Evolutionary conservation across 1,140 invertebrate species (phyloP).

Genomic region (Delia radicum): DNA sequence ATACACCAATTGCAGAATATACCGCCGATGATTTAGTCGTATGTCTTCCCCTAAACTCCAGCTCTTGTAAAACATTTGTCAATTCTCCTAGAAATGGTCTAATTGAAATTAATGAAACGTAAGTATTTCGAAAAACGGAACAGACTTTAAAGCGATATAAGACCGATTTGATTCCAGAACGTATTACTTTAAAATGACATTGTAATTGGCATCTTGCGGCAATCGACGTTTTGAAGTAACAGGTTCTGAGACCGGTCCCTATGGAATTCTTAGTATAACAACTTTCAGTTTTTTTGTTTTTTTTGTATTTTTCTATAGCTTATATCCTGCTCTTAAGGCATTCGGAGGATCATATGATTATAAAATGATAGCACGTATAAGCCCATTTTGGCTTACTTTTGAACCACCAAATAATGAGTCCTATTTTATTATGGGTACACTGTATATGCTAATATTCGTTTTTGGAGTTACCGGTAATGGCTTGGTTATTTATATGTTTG

Average conservation of each 20-base stretch:
- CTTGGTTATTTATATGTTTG: constrained; percentile 66
- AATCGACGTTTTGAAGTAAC: no score
- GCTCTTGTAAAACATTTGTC: neutral
- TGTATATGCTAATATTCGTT: constrained; percentile 64
- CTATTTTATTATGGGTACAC: constrained; percentile 61
- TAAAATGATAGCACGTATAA: constrained; percentile 61
- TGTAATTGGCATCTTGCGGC: no score
- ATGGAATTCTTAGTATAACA: neutral
- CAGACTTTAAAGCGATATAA: no score
- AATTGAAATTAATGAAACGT: constrained; percentile 4
- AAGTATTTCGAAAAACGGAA: neutral
- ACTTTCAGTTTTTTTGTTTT: neutral
- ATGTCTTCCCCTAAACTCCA: neutral
- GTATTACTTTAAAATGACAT: no score
- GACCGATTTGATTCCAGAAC: no score
- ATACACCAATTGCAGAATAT: neutral
- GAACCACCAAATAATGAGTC: constrained; percentile 57
- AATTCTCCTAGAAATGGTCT: neutral
- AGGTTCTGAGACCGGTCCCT: no score
- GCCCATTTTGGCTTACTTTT: constrained; percentile 65
- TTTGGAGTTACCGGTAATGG: constrained; percentile 66
- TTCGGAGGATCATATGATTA: constrained; percentile 54
- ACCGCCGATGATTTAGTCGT: neutral
- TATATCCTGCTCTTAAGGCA: constrained; percentile 45
- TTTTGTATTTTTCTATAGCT: constrained; percentile 27